A percentile compares a stretch with the other conserved stretches of the same genome.
phyloP scores from a whole-genome alignment of 2,113 vertebrate species.

The Poecile atricapillus region DNA sequence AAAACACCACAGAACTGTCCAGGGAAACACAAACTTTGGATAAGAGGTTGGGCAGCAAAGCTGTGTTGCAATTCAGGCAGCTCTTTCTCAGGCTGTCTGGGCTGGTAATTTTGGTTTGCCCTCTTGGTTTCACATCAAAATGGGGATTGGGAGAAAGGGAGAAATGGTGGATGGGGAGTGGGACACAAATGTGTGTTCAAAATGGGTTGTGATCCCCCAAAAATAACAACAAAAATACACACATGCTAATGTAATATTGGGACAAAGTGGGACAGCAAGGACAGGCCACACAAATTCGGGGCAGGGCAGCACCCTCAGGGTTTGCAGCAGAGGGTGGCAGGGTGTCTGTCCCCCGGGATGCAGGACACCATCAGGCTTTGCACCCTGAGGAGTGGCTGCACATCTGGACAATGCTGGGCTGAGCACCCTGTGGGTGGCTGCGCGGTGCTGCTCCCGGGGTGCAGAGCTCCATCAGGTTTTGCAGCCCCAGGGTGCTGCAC shows the following conservation, averaged over 20 bases:
- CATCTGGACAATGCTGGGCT: neutral
- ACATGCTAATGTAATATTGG: rapidly evolving
- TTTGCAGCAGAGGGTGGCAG: neutral
- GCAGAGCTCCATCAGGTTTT: neutral
- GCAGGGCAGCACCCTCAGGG: neutral
- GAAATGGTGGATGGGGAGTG: neutral
- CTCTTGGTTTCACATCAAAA: neutral
- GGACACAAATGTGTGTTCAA: neutral
- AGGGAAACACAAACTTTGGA: slow-evolving; percentile 39
- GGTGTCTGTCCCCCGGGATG: neutral
- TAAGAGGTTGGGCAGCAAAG: neutral
- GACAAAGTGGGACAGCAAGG: neutral
- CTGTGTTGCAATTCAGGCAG: neutral
- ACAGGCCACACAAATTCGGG: neutral
- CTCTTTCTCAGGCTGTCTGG: neutral
- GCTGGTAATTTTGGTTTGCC: neutral
- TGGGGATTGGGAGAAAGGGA: neutral
- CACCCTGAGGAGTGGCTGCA: neutral
- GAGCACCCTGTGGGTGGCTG: neutral
- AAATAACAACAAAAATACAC: neutral
- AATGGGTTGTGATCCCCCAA: neutral
- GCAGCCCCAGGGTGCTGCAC: neutral
- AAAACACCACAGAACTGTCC: slow-evolving; percentile 31
- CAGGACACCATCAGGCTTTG: neutral
- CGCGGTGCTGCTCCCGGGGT: neutral